Evolutionary conservation across 2,797 vertebrate species (phyloP).

Genomic region (Crossoptilon crossoptilon): DNA sequence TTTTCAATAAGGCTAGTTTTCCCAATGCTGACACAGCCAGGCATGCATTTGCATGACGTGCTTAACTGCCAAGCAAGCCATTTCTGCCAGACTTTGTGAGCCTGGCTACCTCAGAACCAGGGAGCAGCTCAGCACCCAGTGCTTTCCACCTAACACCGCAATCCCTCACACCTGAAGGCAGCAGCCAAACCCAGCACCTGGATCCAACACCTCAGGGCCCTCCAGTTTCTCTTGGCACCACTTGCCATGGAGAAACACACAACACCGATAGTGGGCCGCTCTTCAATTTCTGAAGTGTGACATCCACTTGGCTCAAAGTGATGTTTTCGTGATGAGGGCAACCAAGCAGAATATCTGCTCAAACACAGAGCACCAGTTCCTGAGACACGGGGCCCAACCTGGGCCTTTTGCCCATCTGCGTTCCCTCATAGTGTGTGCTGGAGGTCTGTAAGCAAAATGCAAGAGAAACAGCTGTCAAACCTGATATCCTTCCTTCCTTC

Average conservation of each 20-base stretch:
- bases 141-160: neutral
- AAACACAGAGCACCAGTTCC: neutral
- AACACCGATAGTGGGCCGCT: neutral
- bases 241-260: neutral
- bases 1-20: neutral
- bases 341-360: neutral
- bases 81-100: neutral
- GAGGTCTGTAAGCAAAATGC: neutral
- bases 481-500: neutral
- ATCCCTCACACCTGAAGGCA: accelerated
- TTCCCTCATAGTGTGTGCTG: neutral
- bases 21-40: neutral
- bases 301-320: neutral
- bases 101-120: neutral
- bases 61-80: neutral
- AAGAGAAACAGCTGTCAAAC: neutral
- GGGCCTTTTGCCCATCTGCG: neutral
- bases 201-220: neutral
- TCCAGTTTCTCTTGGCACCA: neutral
- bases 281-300: neutral
- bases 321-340: neutral
- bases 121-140: neutral
- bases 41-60: neutral
- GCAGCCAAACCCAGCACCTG: neutral
- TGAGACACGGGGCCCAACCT: neutral